Base-by-base conservation (phyloP, 2,888 invertebrate species). In the Polylopha cassiicola region DNA sequence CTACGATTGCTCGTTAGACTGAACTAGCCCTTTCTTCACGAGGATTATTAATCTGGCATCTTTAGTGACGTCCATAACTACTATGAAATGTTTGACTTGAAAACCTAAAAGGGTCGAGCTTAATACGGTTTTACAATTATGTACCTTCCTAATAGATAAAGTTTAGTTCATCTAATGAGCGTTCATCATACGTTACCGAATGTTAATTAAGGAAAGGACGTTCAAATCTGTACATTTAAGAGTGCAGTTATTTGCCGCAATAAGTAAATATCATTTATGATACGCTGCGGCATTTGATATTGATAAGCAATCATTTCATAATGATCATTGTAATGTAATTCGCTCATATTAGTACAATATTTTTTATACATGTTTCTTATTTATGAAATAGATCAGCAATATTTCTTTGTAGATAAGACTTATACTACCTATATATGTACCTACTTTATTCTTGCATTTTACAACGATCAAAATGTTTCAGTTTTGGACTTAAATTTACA, bases 321-420 rank as follows among this genome's bases (percentile, higher is more conserved):
- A 54, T 46, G 57, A 53, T 54, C 58, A 63, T 59, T 65, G 67
- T 63, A 73, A 71, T 73, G 65, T 72, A 73, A 58, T 66, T 67
- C 64, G 49, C 68, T 68, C 55, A 54, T 68, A 67, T 61, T 68
- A 76, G 73, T 78, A 79, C 67, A 69, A 73, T 77, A 69, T 59
- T 59, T 66, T n/a, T 65, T 59, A 58, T 66, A 67, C 59, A 58
- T 48, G 44, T 51, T 61, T 61, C 58, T 68, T 53, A 65, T 65
- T 65, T 71, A 68, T 64, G 51, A 56, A 58, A 61, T 58, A 53
- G 55, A 61, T 55, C 38, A 55, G 48, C 43, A 57, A 67, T 58
- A 56, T 60, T 53, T 34, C 29, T 47, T 53, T 53, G 51, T 55
- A 48, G 46, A 59, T 55, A 57, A 56, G 61, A 61, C 61, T 70